Evolutionary conservation across 1,140 invertebrate species (phyloP), one percentile per base, ranked within the genome.

Genomic region (Brachystomella parvula): DNA sequence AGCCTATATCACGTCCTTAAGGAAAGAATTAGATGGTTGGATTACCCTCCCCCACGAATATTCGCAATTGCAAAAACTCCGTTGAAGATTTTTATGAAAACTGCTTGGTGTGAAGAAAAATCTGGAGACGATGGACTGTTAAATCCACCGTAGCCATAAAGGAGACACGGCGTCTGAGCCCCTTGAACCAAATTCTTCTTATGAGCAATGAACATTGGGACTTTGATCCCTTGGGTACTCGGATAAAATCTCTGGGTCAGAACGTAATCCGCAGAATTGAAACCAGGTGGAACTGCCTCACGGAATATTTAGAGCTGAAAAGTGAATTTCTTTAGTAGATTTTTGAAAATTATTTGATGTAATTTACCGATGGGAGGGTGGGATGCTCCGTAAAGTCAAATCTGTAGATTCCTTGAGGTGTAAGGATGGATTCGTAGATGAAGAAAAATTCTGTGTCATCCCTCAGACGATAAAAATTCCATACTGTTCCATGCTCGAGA

Each of bases 121-220:
- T 82, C 83, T 12, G 96, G 95, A 75, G 87, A 86, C 66, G 95
- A 80, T 73, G 89, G 90, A 62, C 95, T 86, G 80, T 95, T 96
- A 76, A 98, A 99, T 0, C 96, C 96, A 49, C 96, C 96, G 80
- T 99, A 99, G 26, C 94, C 96, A 79, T 98, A 98, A 17, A 99
- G 78, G 19, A 97, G 79, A 65, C 86, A 87, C 29, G 87, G 90
- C 76, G 84, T 87, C 35, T 81, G 82, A 35, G 87, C 87, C 79
- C 60, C 39, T 1, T 64, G 30, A 2, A 19, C 9, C 21, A 64
- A 17, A 58, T 47, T 28, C 79, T 90, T 90, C 75, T 85, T 88
- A 69, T 86, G 85, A 33, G 96, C 85, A 68, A 99, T 87, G 79
- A 96, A 99, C 95, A 99, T 98, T 2, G 96, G 96, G 72, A 99